phyloP scores from a whole-genome alignment of 2,888 invertebrate species.

The Hetaerina titia region DNA sequence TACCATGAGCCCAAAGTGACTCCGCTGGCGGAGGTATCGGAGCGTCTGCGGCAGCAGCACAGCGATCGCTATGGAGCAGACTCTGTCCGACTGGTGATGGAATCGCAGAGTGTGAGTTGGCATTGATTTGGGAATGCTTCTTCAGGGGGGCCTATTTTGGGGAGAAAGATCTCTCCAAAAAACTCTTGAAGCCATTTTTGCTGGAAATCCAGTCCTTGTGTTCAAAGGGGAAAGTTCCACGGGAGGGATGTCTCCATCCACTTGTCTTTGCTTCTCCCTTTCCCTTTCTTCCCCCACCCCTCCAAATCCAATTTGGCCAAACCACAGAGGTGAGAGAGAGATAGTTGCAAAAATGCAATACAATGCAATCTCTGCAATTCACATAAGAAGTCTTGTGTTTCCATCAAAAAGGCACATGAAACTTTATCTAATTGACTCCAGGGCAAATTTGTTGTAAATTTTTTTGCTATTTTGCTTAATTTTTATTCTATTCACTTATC shows the following conservation, averaged over 20 bases:
- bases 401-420: no score
- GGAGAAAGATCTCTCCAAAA: not conserved
- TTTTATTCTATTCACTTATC: no score
- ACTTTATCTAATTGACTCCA: no score
- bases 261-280: no score
- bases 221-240: not conserved
- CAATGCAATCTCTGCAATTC: no score
- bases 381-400: no score
- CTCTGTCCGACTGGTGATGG: constrained; percentile 94
- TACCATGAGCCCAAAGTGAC: constrained; percentile 98
- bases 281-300: no score
- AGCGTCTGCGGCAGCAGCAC: constrained; percentile 90
- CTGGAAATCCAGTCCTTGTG: not conserved
- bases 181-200: not conserved
- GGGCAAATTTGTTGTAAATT: no score
- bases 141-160: not conserved
- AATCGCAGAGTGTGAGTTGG: constrained; percentile 89
- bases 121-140: not conserved
- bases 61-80: constrained; percentile 92
- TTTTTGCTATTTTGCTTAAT: no score
- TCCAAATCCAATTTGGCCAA: no score
- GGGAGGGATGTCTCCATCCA: not conserved
- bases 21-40: constrained; percentile 94
- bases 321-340: no score
- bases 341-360: no score